Base-by-base conservation (phyloP, 2,797 vertebrate species). In the Silurus aristotelis region DNA sequence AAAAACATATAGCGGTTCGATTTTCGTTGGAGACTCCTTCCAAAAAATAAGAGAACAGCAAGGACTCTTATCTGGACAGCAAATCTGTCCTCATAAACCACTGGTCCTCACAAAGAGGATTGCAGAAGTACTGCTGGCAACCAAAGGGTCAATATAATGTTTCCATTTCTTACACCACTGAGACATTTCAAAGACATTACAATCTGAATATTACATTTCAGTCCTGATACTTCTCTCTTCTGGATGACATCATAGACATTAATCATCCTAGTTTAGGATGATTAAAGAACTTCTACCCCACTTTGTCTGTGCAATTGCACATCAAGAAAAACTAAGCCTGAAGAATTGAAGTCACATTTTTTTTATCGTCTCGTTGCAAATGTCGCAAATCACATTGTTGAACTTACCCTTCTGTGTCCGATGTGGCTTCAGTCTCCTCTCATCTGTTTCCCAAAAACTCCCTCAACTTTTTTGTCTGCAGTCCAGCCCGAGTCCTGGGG, bases 391-490 rank as follows among this genome's bases (percentile, higher is more conserved):
- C 78, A 66, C 15, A 52, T 80, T 78, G 56, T 22, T 61, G 22
- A 70, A 60, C 88, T 88, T 84, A 89, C 88, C 70, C 82, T 84
- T 75, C 38, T 76, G 79, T 64, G 71, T 76, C 60, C 82, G 70
- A 27, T 75, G 55, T 63, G 25, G 75, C 84, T 77, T 83, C 55
- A 66, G 10, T 83, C 78, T 82, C 38, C 67, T 88, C n/a, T 84
- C 68, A 64, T 88, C 52, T 64, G 6, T 72, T 86, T 78, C 80
- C 81, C 56, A 68, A 55, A 68, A 66, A 55, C 71, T 76, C 82
- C 83, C 38, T 83, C 64, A 88, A 93, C 91, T 94, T 93, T 93
- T 91, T 93, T 91, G 72, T 64, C 82, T 76, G 60, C 46, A 76
- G 61, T 75, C 71, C 71, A 64, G 82, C 46, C 60, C 6, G 38